Evolutionary conservation across 2,888 invertebrate species (phyloP).

Genomic region (Xestoiulus laeticollis): DNA sequence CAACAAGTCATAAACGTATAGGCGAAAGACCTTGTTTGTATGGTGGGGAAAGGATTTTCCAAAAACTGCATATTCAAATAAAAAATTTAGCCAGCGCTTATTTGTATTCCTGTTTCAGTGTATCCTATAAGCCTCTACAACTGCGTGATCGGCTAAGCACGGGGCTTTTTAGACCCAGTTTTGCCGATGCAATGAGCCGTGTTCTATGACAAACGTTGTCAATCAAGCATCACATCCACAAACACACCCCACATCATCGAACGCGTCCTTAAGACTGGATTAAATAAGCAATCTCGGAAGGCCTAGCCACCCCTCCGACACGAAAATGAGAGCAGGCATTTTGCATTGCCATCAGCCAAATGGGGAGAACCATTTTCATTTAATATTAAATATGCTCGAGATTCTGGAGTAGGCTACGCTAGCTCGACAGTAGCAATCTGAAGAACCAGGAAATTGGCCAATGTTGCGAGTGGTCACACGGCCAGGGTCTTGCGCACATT

Average conservation of each 20-base stretch:
- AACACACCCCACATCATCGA: conserved; percentile 19
- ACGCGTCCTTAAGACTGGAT: neutral
- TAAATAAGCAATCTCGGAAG: neutral
- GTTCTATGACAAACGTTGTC: neutral
- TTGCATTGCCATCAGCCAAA: neutral
- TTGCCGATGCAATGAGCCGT: neutral
- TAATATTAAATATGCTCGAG: neutral
- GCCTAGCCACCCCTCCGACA: neutral
- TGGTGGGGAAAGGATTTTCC: neutral
- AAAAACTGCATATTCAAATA: conserved; percentile 6
- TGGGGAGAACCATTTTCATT: neutral
- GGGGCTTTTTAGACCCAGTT: too few relatives aligned
- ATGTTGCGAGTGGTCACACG: neutral
- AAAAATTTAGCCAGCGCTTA: neutral
- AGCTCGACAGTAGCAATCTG: neutral
- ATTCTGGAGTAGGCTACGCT: neutral
- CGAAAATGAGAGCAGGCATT: neutral
- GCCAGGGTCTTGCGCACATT: neutral
- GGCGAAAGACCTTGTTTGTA: conserved; percentile 2
- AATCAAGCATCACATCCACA: neutral
- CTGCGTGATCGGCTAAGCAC: too few relatives aligned
- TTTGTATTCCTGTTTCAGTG: neutral
- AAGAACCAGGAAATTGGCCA: neutral
- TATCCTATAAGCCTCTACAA: neutral
- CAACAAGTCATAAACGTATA: conserved; percentile 30